Evolutionary conservation across 2,888 invertebrate species (phyloP), one percentile per base, ranked within the genome.

Genomic region (Drymonia ruficornis): DNA sequence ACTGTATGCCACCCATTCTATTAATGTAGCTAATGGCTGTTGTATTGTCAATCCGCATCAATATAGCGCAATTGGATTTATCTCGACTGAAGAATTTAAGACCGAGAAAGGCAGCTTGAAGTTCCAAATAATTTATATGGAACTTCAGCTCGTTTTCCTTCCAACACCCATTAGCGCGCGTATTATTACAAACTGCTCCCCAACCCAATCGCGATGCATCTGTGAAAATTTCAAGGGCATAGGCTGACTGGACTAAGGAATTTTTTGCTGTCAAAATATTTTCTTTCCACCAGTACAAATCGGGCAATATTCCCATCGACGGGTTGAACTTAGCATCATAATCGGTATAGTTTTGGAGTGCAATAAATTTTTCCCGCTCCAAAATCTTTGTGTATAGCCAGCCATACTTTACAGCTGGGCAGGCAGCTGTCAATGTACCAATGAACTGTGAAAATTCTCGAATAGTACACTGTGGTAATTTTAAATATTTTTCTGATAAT

Each of bases 1-100:
- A 63, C 52, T 60, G 59, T 40, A 61, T 47, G 9, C 57, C 59
- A 0, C 60, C 60, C 58, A 63, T 60, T 7, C 57, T 48, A 47
- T 65, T 67, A 16, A 50, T 50, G 19, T 50, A 50, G n/a, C 44
- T 19, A 8, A 51, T n/a, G 15, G 49, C 49, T 2, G 49, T 49
- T 2, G 49, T 49, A 28, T 49, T 49, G 38, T 49, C 49, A 4
- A 42, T 16, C 3, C 49, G 18, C 28, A 49, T 28, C 7, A 42
- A 49, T 9, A 49, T 42, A 5, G 15, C 23, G 12, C 49, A 49
- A 49, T 42, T 15, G 15, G 1, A 12, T n/a, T 9, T 15, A 13
- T 36, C 19, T n/a, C 23, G 15, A 12, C 42, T 13, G 38, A 49
- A 49, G 12, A 8, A 42, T 29, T 49, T 18, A 2, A 49, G 29